These are phyloP conservation scores for Cheilosia urbana DNA, from an alignment of 2,888 invertebrate species.

Conservation along the genomic window DNA sequence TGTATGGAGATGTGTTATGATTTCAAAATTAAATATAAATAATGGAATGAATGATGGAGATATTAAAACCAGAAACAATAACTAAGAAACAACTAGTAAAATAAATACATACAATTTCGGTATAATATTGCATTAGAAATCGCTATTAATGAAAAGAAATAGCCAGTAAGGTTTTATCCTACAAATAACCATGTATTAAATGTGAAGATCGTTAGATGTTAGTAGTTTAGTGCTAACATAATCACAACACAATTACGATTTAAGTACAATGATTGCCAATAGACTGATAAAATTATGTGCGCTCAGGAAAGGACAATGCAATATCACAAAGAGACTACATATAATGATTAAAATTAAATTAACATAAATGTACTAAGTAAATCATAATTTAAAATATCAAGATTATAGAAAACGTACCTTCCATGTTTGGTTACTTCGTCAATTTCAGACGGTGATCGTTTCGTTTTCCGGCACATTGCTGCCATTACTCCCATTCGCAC, in stretches of 20 bases:
- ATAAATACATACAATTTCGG: slow-evolving; percentile 38
- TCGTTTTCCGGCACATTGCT: slow-evolving; percentile 86
- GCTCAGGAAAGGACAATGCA: slow-evolving; percentile 78
- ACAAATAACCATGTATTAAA: no score
- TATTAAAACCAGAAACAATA: slow-evolving; percentile 53
- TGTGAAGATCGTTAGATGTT: no score
- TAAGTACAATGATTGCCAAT: no score
- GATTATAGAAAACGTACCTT: slow-evolving; percentile 87
- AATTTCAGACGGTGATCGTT: slow-evolving; percentile 84
- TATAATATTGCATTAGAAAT: slow-evolving; percentile 79
- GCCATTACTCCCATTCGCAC: slow-evolving; percentile 88
- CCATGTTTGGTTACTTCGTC: slow-evolving; percentile 93
- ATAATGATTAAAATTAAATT: slow-evolving; percentile 42
- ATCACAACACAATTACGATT: no score
- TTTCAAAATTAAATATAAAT: slow-evolving; percentile 72
- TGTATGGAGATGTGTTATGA: slow-evolving; percentile 77
- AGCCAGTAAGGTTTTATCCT: no score
- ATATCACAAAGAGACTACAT: slow-evolving; percentile 78
- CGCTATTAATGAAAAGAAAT: slow-evolving; percentile 19
- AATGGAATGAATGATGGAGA: slow-evolving; percentile 68
- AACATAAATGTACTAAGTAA: slow-evolving; percentile 23
- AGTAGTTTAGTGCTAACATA: no score
- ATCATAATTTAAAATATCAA: neutral
- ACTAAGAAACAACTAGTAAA: slow-evolving; percentile 25
- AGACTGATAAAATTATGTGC: no score